Base-by-base conservation (phyloP, 2,797 vertebrate genomes). In the Poeciliopsis gracilis region DNA sequence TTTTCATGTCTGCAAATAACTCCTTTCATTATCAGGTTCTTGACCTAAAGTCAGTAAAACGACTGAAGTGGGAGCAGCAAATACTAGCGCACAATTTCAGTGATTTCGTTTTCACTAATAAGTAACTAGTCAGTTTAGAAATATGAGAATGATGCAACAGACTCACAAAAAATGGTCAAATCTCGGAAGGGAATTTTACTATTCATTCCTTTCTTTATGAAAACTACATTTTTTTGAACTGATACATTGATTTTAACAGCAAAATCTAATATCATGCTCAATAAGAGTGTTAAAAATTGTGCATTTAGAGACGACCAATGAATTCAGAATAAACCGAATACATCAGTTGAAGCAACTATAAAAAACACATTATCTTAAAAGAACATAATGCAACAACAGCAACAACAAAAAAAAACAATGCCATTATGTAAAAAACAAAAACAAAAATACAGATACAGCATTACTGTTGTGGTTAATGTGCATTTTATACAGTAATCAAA, bases 191-290 rank as follows among this genome's bases (percentile, higher is more conserved):
- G 16, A 38, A 20, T 23, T 71, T 78, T 53, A 71, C 15, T 72
- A 57, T 38, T 57, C 13, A 6, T 28, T 51, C 8, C 28, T 33
- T 36, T 72, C 28, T 47, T 33, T 36, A 49, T 49, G 30, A 51
- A 76, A 51, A 49, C 30, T 25, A 9, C 61, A 72, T 0, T 73
- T 0, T 33, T 73, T 57, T 78, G 13, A 43, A 74, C 11, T 53
- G 3, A 28, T 4, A 82, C 73, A 80, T 66, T 69, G 72, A 53
- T 70, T 25, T 38, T 43, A 75, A 61, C 5, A 25, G 20, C 66
- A 8, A 67, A 80, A 25, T 18, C 8, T 2, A 76, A 25, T 20
- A 15, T 69, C 16, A 82, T 81, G 85, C 78, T 67, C 28, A 1
- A n/a, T 28, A 67, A 72, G 59, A 12, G 6, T 15, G 25, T 45